Conservation (phyloP, 2,797 vertebrate genomes). For the Gephyroberyx darwinii region DNA sequence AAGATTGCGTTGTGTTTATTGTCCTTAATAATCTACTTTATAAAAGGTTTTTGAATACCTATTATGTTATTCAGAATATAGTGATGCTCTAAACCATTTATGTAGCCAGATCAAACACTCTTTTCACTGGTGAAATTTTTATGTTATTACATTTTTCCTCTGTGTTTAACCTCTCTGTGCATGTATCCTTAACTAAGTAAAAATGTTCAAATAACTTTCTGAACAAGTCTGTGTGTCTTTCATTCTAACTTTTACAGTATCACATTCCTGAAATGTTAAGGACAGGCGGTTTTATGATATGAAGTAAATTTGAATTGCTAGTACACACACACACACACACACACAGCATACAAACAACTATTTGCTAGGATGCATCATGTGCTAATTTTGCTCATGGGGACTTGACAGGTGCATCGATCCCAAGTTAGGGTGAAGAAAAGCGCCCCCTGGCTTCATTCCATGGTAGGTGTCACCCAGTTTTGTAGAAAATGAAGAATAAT, state of each 20-base stretch:
- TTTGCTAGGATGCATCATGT: background rate
- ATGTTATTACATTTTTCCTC: conserved; percentile 46
- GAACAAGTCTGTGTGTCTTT: conserved; percentile 66
- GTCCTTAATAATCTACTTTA: conserved; percentile 38
- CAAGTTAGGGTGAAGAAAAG: conserved; percentile 73
- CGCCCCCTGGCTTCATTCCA: conserved; percentile 49
- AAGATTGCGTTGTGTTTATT: conserved; percentile 54
- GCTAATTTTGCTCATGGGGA: conserved; percentile 20
- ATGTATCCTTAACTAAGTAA: conserved; percentile 76
- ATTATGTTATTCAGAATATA: conserved; percentile 42
- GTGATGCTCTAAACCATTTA: conserved; percentile 17
- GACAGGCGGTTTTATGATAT: background rate
- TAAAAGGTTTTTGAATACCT: conserved; percentile 21
- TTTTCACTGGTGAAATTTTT: conserved; percentile 83
- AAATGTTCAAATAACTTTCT: conserved; percentile 59
- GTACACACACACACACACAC: background rate
- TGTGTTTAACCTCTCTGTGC: conserved; percentile 74
- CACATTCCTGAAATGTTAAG: background rate
- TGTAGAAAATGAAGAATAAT: background rate
- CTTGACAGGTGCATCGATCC: conserved; percentile 58
- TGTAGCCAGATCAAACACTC: conserved; percentile 46
- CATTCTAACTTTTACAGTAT: conserved; percentile 37
- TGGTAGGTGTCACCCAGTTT: conserved; percentile 67
- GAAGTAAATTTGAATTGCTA: background rate
- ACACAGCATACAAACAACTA: background rate